Conservation (phyloP, 2,888 invertebrate species). For the Hyppa rectilinea region DNA sequence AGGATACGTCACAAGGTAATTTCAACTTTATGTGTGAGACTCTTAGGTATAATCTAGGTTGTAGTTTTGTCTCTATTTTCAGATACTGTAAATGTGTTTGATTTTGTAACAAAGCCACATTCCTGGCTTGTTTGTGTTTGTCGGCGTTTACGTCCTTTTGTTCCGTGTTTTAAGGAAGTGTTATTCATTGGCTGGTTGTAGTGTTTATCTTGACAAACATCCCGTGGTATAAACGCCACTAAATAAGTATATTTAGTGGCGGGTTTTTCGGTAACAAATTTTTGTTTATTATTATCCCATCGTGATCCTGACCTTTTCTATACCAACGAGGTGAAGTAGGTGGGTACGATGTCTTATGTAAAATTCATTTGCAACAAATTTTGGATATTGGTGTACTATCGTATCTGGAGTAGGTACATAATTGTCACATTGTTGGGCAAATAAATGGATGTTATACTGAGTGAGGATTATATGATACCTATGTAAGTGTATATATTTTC, state of each 20-base stretch:
- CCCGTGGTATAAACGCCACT: too few species aligned
- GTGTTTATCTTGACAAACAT: conserved; percentile 40
- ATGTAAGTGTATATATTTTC: too few species aligned
- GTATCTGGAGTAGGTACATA: not conserved
- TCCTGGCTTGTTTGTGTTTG: conserved; percentile 45
- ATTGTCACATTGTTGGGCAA: not conserved
- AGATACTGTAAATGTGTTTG: conserved; percentile 43
- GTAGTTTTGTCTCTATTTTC: conserved; percentile 29
- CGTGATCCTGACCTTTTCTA: not conserved
- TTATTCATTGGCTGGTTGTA: conserved; percentile 14
- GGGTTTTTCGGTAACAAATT: not conserved
- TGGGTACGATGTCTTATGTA: too few species aligned
- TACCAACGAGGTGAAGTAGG: too few species aligned
- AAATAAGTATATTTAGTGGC: conserved; percentile 1
- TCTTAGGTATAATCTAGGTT: not conserved
- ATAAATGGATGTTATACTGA: not conserved
- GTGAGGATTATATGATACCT: not conserved
- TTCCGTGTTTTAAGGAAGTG: conserved; percentile 36
- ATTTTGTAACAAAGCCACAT: conserved; percentile 54
- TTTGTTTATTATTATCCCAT: not conserved
- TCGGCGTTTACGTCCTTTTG: conserved; percentile 38
- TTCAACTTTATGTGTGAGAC: fast-evolving
- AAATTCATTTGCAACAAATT: too few species aligned
- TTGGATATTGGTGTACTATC: not conserved
- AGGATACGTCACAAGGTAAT: not conserved